phyloP scores from a whole-genome alignment of 2,888 invertebrate species.

The Rhabditoides inermis region DNA sequence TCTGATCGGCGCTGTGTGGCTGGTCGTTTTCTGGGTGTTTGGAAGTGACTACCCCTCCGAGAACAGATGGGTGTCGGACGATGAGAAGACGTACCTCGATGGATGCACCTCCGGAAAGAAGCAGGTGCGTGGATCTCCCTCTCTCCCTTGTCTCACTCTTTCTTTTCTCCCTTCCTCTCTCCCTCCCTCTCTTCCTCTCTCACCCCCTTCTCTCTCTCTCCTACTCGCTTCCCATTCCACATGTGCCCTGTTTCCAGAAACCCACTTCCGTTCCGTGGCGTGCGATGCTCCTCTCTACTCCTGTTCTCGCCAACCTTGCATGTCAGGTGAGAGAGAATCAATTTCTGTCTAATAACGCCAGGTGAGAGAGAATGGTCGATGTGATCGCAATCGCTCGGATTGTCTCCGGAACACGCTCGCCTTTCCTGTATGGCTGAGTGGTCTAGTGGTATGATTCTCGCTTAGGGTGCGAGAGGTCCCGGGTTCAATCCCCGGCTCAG shows the following conservation, averaged over 20 bases:
- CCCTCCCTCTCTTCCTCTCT: neutral
- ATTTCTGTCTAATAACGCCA: no score
- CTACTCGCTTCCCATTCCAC: neutral
- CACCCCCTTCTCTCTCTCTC: neutral
- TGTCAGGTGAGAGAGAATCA: no score
- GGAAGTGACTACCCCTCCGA: constrained; percentile 19
- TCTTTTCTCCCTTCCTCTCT: neutral
- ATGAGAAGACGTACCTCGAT: constrained; percentile 19
- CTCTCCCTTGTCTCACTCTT: neutral
- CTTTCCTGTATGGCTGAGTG: no score
- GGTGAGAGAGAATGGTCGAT: no score
- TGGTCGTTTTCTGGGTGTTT: constrained; percentile 12
- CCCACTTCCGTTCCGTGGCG: constrained; percentile 4
- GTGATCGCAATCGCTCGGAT: no score
- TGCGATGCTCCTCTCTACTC: no score
- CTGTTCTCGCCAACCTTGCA: no score
- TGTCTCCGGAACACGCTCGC: no score
- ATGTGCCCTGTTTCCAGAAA: neutral
- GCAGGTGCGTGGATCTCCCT: constrained; percentile 1
- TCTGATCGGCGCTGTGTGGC: constrained; percentile 4
- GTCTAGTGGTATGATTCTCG: constrained; percentile 51
- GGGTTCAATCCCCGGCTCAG: constrained; percentile 4
- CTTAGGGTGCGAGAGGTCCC: constrained; percentile 52
- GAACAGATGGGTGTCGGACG: constrained; percentile 19
- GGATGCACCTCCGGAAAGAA: constrained; percentile 3